phyloP scores from a whole-genome alignment of 2,113 vertebrate genomes.

The Lipophrys pholis region DNA sequence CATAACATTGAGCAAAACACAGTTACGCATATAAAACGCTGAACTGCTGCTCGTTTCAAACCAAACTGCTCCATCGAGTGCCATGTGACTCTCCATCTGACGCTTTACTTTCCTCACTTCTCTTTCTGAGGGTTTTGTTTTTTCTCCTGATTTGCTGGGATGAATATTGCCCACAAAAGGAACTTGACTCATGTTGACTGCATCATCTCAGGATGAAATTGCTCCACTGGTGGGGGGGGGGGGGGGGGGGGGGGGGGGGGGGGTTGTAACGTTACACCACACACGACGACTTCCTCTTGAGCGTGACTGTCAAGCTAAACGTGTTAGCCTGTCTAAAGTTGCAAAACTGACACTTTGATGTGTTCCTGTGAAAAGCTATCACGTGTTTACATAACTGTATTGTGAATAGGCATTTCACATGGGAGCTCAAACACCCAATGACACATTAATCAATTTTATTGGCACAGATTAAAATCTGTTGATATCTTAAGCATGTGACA shows the following conservation, averaged over 20 bases:
- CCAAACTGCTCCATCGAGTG: neutral
- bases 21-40: constrained; percentile 2
- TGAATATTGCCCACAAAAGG: constrained; percentile 6
- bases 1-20: neutral
- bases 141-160: constrained; percentile 1
- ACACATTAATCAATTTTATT: too few species aligned
- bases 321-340: neutral
- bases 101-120: neutral
- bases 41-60: neutral
- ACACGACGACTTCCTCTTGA: constrained; percentile 21
- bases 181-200: constrained; percentile 31
- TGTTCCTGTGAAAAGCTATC: too few species aligned
- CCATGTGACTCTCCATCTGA: neutral
- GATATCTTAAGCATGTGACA: too few species aligned
- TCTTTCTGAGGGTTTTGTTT: neutral
- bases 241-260: neutral
- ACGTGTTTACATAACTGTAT: too few species aligned
- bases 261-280: constrained; percentile 10
- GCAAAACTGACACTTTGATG: neutral
- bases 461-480: too few species aligned
- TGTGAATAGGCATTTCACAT: too few species aligned
- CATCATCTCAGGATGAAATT: constrained; percentile 27
- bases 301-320: neutral
- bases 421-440: too few species aligned
- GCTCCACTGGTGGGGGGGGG: neutral